Base-by-base conservation (phyloP, 2,888 invertebrate species). In the Asteroscopus sphinx region DNA sequence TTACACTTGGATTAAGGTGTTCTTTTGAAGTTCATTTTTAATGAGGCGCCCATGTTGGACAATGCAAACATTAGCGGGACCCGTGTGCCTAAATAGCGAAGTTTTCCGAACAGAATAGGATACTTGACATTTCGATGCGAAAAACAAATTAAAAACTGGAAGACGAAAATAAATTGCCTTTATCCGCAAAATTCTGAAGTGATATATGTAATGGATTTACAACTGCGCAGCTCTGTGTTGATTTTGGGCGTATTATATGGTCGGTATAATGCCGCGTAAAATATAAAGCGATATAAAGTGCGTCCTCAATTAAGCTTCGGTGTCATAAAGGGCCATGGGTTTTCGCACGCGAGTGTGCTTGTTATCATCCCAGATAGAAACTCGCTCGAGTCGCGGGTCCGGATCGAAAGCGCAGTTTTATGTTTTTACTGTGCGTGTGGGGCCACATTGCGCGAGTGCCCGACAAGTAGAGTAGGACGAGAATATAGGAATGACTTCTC, bases 321-420 rank as follows among this genome's bases (percentile, higher is more conserved):
- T 66, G 64, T 70, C 69, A 70, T 73, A 72, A 74, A 77, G 70
- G 73, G 63, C 65, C 59, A 65, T 40, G 60, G 71, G 64, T 79
- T 83, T n/a, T 77, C 64, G 76, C 73, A 52, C 69, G 66, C 70
- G 77, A 83, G 60, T 81, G 83, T 88, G 86, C 85, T 73, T 71
- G 73, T 75, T 84, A 81, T 81, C 81, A 86, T 86, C 82, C 81
- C 77, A 87, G 83, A 86, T 89, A 89, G 91, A 92, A 93, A 91
- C 91, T 87, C 68, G 89, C 79, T 68, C 70, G 45, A 66, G 83
- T 82, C 84, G 42, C 40, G 76, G 59, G 84, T 86, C 89, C 90
- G 89, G 92, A 92, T 91, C 84, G 93, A 93, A 93, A 93, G 92
- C 91, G 89, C 83, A 82, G 72, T 82, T 87, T 83, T 84, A 85